Percentiles rank a stretch among this genome's conserved stretches.
Conservation (phyloP, 2,797 vertebrate genomes). For the Hyperoplus lanceolatus region DNA sequence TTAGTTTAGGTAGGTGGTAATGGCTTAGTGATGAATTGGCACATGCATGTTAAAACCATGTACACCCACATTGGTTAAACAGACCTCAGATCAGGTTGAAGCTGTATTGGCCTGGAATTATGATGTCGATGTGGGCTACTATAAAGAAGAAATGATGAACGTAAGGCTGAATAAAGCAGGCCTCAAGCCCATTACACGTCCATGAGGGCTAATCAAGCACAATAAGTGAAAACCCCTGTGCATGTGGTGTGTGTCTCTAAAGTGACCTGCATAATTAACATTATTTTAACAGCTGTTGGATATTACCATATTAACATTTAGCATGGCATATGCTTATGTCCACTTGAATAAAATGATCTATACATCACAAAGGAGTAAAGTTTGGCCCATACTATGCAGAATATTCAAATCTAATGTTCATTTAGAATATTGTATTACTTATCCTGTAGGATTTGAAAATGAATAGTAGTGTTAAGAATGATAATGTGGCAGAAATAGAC, state of each 20-base stretch:
- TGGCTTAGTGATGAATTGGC: not conserved
- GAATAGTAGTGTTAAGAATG: not conserved
- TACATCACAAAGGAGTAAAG: too few species aligned
- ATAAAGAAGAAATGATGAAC: constrained; percentile 9
- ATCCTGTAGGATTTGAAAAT: not conserved
- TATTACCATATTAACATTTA: constrained; percentile 7
- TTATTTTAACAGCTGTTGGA: constrained; percentile 17
- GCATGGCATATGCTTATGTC: not conserved
- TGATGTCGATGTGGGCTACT: constrained; percentile 13
- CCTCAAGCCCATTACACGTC: not conserved
- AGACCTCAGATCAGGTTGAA: constrained; percentile 11
- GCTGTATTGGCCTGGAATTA: constrained; percentile 10
- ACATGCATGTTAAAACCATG: constrained; percentile 4
- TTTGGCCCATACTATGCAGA: too few species aligned
- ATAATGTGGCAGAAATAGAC: not conserved
- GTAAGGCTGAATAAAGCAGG: constrained; percentile 10
- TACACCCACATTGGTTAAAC: constrained; percentile 10
- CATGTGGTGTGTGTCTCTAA: constrained; percentile 13
- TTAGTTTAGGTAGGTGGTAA: not conserved
- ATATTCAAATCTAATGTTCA: not conserved
- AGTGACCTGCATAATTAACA: constrained; percentile 17
- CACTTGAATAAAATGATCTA: not conserved
- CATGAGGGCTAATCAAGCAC: constrained; percentile 29
- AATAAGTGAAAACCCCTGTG: constrained; percentile 33
- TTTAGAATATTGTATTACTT: not conserved